Evolutionary conservation across 2,797 vertebrate genomes (phyloP).

Genomic region (Poecilia velifera): DNA sequence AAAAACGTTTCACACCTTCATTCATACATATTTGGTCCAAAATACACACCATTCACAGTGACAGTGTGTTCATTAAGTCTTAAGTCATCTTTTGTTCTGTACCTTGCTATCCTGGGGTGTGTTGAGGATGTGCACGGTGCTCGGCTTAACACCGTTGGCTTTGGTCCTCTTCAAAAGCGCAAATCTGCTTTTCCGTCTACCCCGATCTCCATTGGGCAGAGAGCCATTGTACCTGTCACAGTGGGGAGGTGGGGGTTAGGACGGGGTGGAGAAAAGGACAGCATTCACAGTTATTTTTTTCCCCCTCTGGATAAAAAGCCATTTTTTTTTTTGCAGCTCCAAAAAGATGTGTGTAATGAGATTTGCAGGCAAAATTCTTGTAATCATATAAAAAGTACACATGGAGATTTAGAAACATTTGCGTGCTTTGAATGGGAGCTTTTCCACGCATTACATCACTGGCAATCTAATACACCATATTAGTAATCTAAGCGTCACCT

Average conservation of each 20-base stretch:
- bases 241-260: conserved; percentile 15
- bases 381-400: conserved; percentile 51
- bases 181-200: conserved; percentile 97
- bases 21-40: neutral
- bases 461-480: conserved; percentile 57
- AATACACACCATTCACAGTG: conserved; percentile 3
- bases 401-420: conserved; percentile 53
- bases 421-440: conserved; percentile 53
- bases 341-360: conserved; percentile 38
- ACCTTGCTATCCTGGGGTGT: conserved; percentile 97
- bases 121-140: conserved; percentile 94
- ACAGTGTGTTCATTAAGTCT: conserved; percentile 32
- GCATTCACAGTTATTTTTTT: conserved; percentile 29
- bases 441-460: conserved; percentile 62
- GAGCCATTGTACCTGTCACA: conserved; percentile 94
- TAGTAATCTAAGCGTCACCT: conserved; percentile 71
- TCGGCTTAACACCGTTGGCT: conserved; percentile 96
- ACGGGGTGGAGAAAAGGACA: conserved; percentile 30
- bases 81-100: conserved; percentile 46
- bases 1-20: conserved; percentile 10
- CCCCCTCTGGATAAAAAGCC: conserved; percentile 8
- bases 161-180: conserved; percentile 92
- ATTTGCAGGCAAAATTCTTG: conserved; percentile 42
- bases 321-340: conserved; percentile 34
- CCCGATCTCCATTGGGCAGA: conserved; percentile 94